These are phyloP conservation scores for Botia almorhae DNA, from an alignment of 2,797 vertebrate species.

Conservation along the genomic window DNA sequence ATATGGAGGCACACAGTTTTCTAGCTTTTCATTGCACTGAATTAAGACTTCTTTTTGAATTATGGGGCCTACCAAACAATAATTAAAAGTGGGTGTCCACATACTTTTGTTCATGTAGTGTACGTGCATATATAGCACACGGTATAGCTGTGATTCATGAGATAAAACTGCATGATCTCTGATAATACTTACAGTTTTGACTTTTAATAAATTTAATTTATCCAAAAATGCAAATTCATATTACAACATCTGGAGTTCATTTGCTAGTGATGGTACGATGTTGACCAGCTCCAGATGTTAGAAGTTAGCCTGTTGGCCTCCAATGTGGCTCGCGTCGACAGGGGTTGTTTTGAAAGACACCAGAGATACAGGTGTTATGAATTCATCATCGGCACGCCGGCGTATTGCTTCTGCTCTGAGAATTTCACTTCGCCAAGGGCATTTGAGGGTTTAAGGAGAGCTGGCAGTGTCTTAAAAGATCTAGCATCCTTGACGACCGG, in stretches of 20 bases:
- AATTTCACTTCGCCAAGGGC: constrained; percentile 48
- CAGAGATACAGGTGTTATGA: constrained; percentile 39
- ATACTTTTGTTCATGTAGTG: too few relatives aligned
- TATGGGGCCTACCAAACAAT: too few relatives aligned
- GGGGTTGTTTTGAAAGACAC: constrained; percentile 39
- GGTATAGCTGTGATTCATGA: too few relatives aligned
- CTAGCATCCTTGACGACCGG: constrained; percentile 47
- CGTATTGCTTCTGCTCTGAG: constrained; percentile 31
- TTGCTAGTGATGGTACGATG: constrained; percentile 6
- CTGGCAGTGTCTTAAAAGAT: constrained; percentile 48
- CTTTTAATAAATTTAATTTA: background rate
- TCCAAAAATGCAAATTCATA: background rate
- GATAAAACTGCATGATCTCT: background rate
- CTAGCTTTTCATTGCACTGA: too few relatives aligned
- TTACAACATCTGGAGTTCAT: constrained; percentile 16
- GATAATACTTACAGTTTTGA: background rate
- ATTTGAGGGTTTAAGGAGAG: constrained; percentile 39
- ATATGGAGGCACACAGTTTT: too few relatives aligned
- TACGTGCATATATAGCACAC: too few relatives aligned
- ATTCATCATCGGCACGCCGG: constrained; percentile 50
- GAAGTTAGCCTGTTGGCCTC: background rate
- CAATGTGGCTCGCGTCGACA: background rate
- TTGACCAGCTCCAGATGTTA: constrained; percentile 37
- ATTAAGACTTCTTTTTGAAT: too few relatives aligned
- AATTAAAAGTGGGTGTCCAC: too few relatives aligned